Evolutionary conservation across 2,113 vertebrate species (phyloP).

Genomic region (Rhabdomys dilectus): DNA sequence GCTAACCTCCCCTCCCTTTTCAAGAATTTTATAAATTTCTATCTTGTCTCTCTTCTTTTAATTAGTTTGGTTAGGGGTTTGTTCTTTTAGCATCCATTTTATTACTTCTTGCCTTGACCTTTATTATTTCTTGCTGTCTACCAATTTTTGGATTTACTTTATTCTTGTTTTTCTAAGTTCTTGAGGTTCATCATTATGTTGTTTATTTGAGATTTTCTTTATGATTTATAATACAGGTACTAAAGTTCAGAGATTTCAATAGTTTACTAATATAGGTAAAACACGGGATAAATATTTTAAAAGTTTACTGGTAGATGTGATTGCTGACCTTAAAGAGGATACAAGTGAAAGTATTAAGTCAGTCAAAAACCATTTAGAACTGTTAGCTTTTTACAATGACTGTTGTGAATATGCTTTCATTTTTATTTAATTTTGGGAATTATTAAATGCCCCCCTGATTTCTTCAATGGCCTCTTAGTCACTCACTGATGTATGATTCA

Average conservation of each 20-base stretch:
- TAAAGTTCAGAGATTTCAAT: background rate
- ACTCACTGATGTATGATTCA: background rate
- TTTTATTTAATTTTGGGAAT: background rate
- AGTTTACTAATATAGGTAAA: background rate
- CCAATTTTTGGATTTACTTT: background rate
- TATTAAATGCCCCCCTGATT: background rate
- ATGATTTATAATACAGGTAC: background rate
- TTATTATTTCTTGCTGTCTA: background rate
- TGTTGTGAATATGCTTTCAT: background rate
- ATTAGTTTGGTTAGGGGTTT: background rate
- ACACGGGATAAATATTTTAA: background rate
- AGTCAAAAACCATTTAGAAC: background rate
- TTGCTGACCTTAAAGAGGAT: background rate
- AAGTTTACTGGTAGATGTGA: background rate
- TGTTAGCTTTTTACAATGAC: background rate
- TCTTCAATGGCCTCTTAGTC: background rate
- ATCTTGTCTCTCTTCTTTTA: background rate
- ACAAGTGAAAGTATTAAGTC: background rate
- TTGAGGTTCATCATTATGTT: background rate
- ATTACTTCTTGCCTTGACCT: background rate
- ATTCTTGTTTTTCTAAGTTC: background rate
- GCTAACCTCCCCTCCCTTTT: background rate
- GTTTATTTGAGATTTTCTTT: background rate
- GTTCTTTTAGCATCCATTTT: background rate
- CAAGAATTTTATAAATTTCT: background rate